phyloP scores from a whole-genome alignment of 2,113 vertebrate genomes.

The Clarias macrocephalus region DNA sequence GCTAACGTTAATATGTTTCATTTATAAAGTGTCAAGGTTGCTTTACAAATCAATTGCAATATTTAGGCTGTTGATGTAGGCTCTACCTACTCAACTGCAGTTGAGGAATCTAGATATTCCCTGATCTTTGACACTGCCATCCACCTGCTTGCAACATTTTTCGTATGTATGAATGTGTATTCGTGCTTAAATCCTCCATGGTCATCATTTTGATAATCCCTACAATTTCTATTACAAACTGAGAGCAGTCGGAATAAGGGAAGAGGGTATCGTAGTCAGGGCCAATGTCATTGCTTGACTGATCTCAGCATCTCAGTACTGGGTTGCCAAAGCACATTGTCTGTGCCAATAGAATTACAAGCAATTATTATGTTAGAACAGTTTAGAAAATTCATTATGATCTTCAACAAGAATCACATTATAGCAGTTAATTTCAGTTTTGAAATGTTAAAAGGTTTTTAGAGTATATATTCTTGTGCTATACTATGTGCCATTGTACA shows the following conservation, averaged over 20 bases:
- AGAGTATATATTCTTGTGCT: neutral
- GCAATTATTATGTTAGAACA: neutral
- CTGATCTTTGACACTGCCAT: neutral
- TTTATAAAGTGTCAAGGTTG: neutral
- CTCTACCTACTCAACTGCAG: neutral
- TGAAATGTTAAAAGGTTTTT: neutral
- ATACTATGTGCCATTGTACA: neutral
- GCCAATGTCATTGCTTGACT: neutral
- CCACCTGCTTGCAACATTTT: neutral
- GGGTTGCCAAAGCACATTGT: neutral
- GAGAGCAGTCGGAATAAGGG: neutral
- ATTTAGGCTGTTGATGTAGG: neutral
- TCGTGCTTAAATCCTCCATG: neutral
- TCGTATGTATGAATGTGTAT: neutral
- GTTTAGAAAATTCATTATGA: neutral
- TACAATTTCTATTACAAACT: neutral
- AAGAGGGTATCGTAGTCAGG: neutral
- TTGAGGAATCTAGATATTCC: neutral
- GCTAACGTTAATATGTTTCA: neutral
- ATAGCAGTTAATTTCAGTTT: neutral
- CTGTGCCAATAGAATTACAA: neutral
- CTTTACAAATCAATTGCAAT: conserved; percentile 1
- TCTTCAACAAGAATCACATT: neutral
- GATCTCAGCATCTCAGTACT: neutral
- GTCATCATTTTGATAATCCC: neutral